Base-by-base conservation (phyloP, 1,140 invertebrate genomes). In the Bradysia coprophila region DNA sequence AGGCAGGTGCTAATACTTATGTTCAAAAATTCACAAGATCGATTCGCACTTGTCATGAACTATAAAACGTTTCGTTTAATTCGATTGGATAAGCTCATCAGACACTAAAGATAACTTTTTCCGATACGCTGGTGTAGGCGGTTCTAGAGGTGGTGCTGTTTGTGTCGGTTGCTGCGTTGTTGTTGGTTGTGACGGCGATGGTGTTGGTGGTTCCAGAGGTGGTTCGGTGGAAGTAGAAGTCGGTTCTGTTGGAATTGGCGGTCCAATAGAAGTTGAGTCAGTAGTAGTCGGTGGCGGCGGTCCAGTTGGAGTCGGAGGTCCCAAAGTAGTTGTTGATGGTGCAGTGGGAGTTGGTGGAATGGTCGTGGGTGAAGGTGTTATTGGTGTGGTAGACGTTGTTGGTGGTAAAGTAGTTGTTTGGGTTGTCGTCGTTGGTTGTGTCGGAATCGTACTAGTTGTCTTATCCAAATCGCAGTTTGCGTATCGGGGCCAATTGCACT, bases 81-180 rank as follows among this genome's bases (percentile, higher is more conserved):
- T n/a, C n/a, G n/a, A n/a, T n/a, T n/a, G n/a, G n/a, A n/a, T n/a
- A n/a, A n/a, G n/a, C n/a, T n/a, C n/a, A n/a, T n/a, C n/a, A n/a
- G n/a, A n/a, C n/a, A n/a, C n/a, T n/a, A n/a, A n/a, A n/a, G n/a
- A n/a, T n/a, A n/a, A n/a, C n/a, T 38, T 41, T 43, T 33, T 42
- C n/a, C 45, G 36, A n/a, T 49, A n/a, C 31, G 46, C 21, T 41
- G 24, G 16, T 41, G 41, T 36, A 33, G 46, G 55, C 57, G 47
- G 54, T 54, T 15, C 51, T 54, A 45, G 55, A 57, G 44, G 57
- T 55, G 39, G 55, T 55, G 33, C 55, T 57, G 40, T 57, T 55
- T 6, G 55, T 57, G 24, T 55, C 55, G 3, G 55, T 57, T 22
- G 43, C 46, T 42, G 4, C 36, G 39, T 24, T 49, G 45, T 20